Conservation (phyloP, 1,140 invertebrate species). For the Dreissena polymorpha region DNA sequence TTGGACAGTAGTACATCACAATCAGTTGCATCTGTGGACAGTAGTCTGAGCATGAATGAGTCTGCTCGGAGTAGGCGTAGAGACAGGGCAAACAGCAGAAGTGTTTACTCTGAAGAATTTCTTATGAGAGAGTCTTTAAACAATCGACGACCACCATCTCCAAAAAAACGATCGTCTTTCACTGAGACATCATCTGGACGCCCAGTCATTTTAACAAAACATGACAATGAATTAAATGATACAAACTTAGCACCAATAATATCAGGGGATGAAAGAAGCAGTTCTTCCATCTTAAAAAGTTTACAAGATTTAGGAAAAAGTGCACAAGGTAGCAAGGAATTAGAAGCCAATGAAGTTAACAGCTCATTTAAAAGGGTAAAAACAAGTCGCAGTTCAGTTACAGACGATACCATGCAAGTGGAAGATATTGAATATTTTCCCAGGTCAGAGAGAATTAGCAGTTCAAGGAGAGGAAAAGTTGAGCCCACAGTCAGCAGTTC, state of each 20-base stretch:
- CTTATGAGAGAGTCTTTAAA: slow-evolving; percentile 38
- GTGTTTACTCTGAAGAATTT: slow-evolving; percentile 30
- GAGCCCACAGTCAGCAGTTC: neutral
- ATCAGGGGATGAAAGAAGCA: no score
- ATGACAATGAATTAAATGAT: no score
- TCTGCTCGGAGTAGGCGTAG: slow-evolving; percentile 44
- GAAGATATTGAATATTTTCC: neutral
- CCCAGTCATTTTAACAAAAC: neutral
- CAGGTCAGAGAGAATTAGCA: neutral
- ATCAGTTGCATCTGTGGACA: neutral
- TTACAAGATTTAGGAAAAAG: no score
- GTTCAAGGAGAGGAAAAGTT: neutral
- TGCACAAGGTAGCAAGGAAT: no score
- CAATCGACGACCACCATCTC: slow-evolving; percentile 46
- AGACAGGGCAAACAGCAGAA: slow-evolving; percentile 28
- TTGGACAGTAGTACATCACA: neutral
- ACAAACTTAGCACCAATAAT: no score
- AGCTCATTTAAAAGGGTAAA: no score
- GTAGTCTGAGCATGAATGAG: slow-evolving; percentile 22
- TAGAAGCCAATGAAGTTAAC: no score
- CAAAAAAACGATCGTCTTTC: slow-evolving; percentile 24
- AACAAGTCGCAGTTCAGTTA: neutral
- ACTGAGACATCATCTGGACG: slow-evolving; percentile 13
- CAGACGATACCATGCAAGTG: neutral
- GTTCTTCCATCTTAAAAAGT: no score